phyloP scores from a whole-genome alignment of 2,113 vertebrate genomes.

The Sterna hirundo region DNA sequence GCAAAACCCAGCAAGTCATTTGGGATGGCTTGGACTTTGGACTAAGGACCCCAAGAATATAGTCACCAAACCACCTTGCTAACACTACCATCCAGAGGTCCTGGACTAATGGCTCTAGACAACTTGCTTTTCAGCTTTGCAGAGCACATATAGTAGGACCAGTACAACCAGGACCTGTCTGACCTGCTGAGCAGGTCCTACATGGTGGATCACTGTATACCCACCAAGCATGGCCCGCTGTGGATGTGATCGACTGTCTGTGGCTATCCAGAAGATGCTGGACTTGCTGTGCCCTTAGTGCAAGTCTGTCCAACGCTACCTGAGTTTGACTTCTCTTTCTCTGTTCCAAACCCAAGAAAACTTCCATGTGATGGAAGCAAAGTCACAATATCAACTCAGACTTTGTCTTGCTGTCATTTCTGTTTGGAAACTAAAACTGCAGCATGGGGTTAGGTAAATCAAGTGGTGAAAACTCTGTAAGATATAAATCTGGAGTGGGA shows the following conservation, averaged over 20 bases:
- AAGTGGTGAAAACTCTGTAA: not conserved
- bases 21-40: not conserved
- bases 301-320: not conserved
- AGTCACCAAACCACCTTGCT: not conserved
- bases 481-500: not conserved
- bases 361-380: not conserved
- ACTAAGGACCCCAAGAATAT: not conserved
- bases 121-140: not conserved
- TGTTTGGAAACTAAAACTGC: not conserved
- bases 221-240: not conserved
- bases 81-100: not conserved
- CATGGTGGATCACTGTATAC: not conserved
- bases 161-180: not conserved
- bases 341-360: not conserved
- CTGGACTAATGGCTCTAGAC: not conserved
- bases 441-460: not conserved
- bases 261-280: not conserved
- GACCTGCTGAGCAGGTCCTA: not conserved
- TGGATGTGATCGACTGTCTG: not conserved
- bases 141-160: not conserved
- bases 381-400: not conserved
- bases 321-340: not conserved
- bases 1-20: not conserved
- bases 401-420: not conserved
- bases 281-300: not conserved